phyloP scores from a whole-genome alignment of 2,888 invertebrate species.

The Adelognathus sp. region DNA sequence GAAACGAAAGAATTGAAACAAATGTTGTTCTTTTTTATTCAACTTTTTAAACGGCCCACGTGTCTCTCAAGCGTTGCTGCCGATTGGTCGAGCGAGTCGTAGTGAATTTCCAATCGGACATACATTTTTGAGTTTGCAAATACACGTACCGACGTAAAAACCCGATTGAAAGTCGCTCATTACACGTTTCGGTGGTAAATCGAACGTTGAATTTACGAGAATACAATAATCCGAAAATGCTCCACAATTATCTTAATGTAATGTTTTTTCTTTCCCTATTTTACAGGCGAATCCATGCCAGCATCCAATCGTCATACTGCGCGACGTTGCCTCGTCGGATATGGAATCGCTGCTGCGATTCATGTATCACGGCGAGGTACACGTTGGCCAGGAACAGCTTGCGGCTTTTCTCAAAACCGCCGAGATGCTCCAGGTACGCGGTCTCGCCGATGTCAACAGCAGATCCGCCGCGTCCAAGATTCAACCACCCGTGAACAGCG shows the following conservation, averaged over 20 bases:
- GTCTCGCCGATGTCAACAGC: constrained; percentile 90
- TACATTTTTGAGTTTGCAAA: constrained; percentile 6
- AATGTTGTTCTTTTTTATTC: constrained; percentile 8
- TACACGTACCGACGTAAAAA: constrained; percentile 48
- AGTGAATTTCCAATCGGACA: constrained; percentile 23
- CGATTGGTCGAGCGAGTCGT: constrained; percentile 12
- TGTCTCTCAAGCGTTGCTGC: no score
- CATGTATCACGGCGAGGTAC: constrained; percentile 96
- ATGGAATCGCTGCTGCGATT: constrained; percentile 94
- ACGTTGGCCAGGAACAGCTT: constrained; percentile 93
- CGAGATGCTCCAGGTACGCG: constrained; percentile 93
- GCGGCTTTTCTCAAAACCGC: constrained; percentile 93
- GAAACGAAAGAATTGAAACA: not conserved
- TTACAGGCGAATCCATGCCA: constrained; percentile 91
- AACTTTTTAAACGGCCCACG: constrained; percentile 15
- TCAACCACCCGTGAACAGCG: constrained; percentile 73
- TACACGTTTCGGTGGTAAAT: constrained; percentile 65
- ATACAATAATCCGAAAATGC: constrained; percentile 37
- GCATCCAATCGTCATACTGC: constrained; percentile 93
- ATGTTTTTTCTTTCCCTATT: not conserved
- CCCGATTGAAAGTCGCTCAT: constrained; percentile 64
- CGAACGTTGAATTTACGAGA: not conserved
- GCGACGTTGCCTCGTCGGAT: constrained; percentile 92
- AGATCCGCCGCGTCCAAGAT: constrained; percentile 77
- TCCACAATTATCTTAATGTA: not conserved